Percentiles rank a stretch among this genome's conserved stretches.
Evolutionary conservation across 2,797 vertebrate species (phyloP).

Genomic region (Toxotes lorentzi): DNA sequence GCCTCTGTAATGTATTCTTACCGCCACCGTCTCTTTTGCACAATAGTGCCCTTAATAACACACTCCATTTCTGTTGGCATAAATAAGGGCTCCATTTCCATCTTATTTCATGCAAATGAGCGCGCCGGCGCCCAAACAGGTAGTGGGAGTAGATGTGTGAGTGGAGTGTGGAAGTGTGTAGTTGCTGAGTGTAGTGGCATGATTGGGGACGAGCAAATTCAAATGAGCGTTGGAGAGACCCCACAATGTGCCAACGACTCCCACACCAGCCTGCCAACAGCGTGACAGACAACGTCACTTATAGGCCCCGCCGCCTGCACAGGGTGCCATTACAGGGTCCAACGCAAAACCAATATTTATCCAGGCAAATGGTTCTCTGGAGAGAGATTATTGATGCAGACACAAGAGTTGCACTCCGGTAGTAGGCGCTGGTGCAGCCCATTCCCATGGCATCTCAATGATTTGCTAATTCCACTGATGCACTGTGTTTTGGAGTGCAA

Average conservation of each 20-base stretch:
- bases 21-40: conserved; percentile 85
- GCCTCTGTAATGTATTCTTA: conserved; percentile 87
- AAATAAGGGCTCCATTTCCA: conserved; percentile 88
- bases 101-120: conserved; percentile 89
- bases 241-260: conserved; percentile 84
- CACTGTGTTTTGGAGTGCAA: conserved; percentile 24
- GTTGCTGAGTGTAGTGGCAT: conserved; percentile 77
- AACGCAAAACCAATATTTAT: conserved; percentile 85
- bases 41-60: conserved; percentile 88
- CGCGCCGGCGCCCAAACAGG: conserved; percentile 81
- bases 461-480: conserved; percentile 47
- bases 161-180: conserved; percentile 81
- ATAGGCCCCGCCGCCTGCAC: conserved; percentile 72
- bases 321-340: conserved; percentile 80
- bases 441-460: conserved; percentile 18
- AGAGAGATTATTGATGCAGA: conserved; percentile 78
- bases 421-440: conserved; percentile 62
- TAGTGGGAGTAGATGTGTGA: conserved; percentile 84
- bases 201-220: conserved; percentile 83
- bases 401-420: conserved; percentile 66
- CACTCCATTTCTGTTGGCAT: conserved; percentile 88
- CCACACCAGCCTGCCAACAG: conserved; percentile 81
- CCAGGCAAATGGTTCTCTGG: conserved; percentile 82
- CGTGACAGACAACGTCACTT: conserved; percentile 84
- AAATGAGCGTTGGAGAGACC: conserved; percentile 84